A percentile compares a stretch with the other conserved stretches of the same genome.
phyloP scores from a whole-genome alignment of 2,113 vertebrate species.

The Noturus placidus region DNA sequence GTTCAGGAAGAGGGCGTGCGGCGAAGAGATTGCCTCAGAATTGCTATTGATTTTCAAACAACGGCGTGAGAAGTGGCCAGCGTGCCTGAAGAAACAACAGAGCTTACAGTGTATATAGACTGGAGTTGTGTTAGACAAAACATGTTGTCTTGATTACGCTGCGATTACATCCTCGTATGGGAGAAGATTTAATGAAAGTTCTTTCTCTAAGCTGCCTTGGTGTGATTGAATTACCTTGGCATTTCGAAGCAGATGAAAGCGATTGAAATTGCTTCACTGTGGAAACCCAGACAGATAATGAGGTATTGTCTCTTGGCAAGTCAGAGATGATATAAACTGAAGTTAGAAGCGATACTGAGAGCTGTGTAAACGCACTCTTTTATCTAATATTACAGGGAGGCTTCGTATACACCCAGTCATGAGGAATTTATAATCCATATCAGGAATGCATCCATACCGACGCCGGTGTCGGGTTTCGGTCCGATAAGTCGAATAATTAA shows the following conservation, averaged over 20 bases:
- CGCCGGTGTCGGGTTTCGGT: no score
- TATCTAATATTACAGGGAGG: constrained; percentile 2
- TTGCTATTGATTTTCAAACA: constrained; percentile 49
- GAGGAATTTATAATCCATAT: not conserved
- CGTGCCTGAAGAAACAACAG: not conserved
- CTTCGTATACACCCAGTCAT: not conserved
- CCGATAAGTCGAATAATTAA: no score
- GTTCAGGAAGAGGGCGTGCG: constrained; percentile 13
- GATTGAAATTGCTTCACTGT: constrained; percentile 45
- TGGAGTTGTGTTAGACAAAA: constrained; percentile 32
- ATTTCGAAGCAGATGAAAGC: constrained; percentile 32
- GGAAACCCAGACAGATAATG: constrained; percentile 30
- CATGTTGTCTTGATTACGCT: constrained; percentile 47
- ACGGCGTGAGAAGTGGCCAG: constrained; percentile 16
- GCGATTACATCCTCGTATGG: constrained; percentile 44
- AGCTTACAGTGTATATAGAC: constrained; percentile 1
- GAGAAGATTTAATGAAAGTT: constrained; percentile 47
- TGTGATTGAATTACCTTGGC: constrained; percentile 38
- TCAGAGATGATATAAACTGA: constrained; percentile 1
- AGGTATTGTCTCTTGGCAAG: constrained; percentile 29
- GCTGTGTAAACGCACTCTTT: not conserved
- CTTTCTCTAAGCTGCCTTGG: constrained; percentile 34
- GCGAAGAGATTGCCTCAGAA: constrained; percentile 34
- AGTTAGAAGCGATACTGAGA: constrained; percentile 8
- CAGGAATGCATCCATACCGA: no score